Conservation (phyloP, 2,113 vertebrate genomes). For the Rhinoptilus africanus region DNA sequence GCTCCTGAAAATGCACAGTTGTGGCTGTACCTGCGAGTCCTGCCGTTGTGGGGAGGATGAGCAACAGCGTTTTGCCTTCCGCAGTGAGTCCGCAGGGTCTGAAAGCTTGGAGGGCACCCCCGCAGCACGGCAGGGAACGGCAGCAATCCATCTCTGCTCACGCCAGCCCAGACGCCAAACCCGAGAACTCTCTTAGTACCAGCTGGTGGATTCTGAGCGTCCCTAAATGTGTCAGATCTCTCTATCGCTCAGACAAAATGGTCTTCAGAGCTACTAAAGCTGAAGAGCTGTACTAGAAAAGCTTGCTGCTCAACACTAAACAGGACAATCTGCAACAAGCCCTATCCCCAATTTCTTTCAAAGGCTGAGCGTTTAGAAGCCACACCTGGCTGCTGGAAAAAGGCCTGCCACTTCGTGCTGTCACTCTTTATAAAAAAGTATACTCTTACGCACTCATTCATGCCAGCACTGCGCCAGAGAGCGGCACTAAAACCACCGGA, state of each 20-base stretch:
- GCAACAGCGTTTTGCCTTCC: neutral
- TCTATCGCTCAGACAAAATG: constrained; percentile 12
- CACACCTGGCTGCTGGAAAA: constrained; percentile 7
- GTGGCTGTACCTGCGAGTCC: neutral
- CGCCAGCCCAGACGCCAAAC: neutral
- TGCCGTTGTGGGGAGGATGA: neutral
- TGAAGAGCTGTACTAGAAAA: constrained; percentile 26
- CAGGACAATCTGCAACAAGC: neutral
- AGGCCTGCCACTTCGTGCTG: neutral
- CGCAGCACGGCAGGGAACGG: fast-evolving
- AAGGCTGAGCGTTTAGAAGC: neutral
- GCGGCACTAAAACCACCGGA: neutral
- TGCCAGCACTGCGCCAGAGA: neutral
- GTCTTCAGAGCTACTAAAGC: constrained; percentile 31
- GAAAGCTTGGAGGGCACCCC: neutral
- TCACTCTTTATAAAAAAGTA: neutral
- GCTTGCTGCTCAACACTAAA: neutral
- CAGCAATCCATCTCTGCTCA: neutral
- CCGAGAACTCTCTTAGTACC: neutral
- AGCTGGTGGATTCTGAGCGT: constrained; percentile 28
- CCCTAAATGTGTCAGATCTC: constrained; percentile 26
- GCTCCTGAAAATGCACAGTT: neutral
- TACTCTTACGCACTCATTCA: neutral
- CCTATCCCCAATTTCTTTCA: neutral
- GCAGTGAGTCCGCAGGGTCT: fast-evolving